A percentile compares a stretch with the other conserved stretches of the same genome.
Evolutionary conservation across 2,797 vertebrate genomes (phyloP).

Genomic region (Dicrostonyx torquatus): DNA sequence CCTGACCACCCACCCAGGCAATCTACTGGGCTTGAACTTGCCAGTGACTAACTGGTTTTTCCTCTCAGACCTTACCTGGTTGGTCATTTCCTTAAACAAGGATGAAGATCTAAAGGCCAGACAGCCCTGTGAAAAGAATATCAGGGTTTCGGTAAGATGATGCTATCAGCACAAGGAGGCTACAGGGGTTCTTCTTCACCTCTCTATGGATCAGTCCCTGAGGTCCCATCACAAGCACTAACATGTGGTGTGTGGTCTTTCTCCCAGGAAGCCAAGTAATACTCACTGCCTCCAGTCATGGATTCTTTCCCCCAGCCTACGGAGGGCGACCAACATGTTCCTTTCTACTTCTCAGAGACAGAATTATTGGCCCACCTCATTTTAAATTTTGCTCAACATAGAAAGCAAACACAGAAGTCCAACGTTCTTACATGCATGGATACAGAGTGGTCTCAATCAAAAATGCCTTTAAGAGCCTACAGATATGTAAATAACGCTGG

Average conservation of each 20-base stretch:
- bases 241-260: neutral
- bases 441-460: neutral
- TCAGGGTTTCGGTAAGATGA: neutral
- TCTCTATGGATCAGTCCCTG: neutral
- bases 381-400: constrained; percentile 21
- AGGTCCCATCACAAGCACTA: neutral
- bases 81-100: constrained; percentile 81
- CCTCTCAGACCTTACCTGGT: constrained; percentile 81
- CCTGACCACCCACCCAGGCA: neutral
- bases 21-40: neutral
- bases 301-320: neutral
- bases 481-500: neutral
- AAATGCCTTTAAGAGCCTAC: neutral
- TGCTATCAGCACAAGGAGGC: neutral
- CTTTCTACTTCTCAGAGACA: constrained; percentile 29
- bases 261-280: neutral
- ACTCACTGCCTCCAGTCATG: neutral
- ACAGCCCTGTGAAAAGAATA: constrained; percentile 73
- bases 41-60: neutral
- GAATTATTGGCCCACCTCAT: neutral
- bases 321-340: neutral
- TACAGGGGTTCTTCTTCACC: neutral
- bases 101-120: constrained; percentile 35
- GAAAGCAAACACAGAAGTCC: neutral
- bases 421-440: neutral